A percentile compares a stretch with the other conserved stretches of the same genome.
These are phyloP conservation scores for Choreutis nemorana DNA, from an alignment of 2,888 invertebrate species.

Conservation along the genomic window DNA sequence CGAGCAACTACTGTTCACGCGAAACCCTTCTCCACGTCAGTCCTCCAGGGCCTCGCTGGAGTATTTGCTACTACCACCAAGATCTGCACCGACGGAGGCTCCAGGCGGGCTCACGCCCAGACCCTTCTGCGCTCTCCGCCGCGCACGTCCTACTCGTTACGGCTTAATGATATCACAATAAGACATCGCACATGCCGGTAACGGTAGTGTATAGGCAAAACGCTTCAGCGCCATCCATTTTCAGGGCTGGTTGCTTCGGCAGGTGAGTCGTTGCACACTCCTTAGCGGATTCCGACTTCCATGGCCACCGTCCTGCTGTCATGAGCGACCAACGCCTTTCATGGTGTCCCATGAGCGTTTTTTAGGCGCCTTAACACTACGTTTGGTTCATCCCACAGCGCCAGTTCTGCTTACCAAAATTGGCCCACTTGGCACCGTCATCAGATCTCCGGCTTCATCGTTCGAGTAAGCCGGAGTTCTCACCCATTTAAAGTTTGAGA, in stretches of 20 bases:
- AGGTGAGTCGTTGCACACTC: conserved; percentile 65
- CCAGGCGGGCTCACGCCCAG: conserved; percentile 56
- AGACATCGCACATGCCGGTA: conserved; percentile 31
- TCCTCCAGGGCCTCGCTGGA: conserved; percentile 69
- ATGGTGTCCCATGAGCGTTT: conserved; percentile 48
- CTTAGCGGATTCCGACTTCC: conserved; percentile 73
- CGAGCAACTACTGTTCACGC: conserved; percentile 61
- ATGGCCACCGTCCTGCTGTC: conserved; percentile 76
- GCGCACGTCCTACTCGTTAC: conserved; percentile 68
- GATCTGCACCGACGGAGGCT: conserved; percentile 67
- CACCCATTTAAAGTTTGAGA: conserved; percentile 82
- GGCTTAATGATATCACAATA: conserved; percentile 36
- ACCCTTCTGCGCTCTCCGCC: conserved; percentile 67
- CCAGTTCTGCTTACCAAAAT: conserved; percentile 83
- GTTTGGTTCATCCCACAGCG: conserved; percentile 81
- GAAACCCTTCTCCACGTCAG: conserved; percentile 67
- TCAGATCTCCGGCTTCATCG: conserved; percentile 58
- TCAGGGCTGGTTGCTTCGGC: conserved; percentile 72
- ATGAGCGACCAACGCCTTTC: conserved; percentile 66
- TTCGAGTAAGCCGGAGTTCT: conserved; percentile 70
- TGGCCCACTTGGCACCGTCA: conserved; percentile 74
- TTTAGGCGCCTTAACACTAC: conserved; percentile 73
- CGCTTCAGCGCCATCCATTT: conserved; percentile 72
- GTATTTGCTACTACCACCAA: conserved; percentile 79
- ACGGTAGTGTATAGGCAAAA: conserved; percentile 55